Evolutionary conservation across 2,113 vertebrate species (phyloP), one percentile per base, ranked within the genome.

Genomic region (Helogale parvula): DNA sequence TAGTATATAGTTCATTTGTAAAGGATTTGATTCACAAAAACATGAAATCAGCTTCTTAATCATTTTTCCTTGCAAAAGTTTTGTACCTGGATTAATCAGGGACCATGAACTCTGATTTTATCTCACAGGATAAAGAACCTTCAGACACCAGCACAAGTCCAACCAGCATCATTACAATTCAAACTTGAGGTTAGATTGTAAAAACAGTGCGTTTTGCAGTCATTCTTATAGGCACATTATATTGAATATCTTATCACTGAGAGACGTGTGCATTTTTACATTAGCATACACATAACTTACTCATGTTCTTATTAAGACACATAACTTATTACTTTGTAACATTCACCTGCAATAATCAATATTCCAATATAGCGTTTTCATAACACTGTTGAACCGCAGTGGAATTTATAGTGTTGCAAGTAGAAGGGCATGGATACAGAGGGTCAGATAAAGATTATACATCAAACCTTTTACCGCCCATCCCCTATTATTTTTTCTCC

Each of bases 101-200:
- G 47, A 90, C 33, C 33, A 86, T 81, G 17, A 90, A 63, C 38
- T 90, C 50, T 87, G 74, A 65, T 93, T 93, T 92, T 83, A 68
- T 7, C 54, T 91, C 10, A 88, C 82, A 83, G 11, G 21, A 76
- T 54, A 91, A 69, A 76, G 47, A 86, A 80, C 31, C 38, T 79
- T 35, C 2, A 71, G 71, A 85, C 15, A 23, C 25, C 27, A 47
- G 74, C 7, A 90, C 31, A 72, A 52, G 33, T 80, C 65, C 17
- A 85, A 17, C 11, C 17, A 31, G 7, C 38, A 63, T 38, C n/a
- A 77, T 38, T 76, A 23, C 11, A 81, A 33, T 86, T 93, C n/a
- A 5, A 69, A 52, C 19, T 93, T 72, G 66, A 79, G 41, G 6
- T 81, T 79, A 74, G 12, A 10, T 65, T 79, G 7, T 57, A n/a